phyloP scores from a whole-genome alignment of 2,113 vertebrate species.

The Cygnus buccinator region DNA sequence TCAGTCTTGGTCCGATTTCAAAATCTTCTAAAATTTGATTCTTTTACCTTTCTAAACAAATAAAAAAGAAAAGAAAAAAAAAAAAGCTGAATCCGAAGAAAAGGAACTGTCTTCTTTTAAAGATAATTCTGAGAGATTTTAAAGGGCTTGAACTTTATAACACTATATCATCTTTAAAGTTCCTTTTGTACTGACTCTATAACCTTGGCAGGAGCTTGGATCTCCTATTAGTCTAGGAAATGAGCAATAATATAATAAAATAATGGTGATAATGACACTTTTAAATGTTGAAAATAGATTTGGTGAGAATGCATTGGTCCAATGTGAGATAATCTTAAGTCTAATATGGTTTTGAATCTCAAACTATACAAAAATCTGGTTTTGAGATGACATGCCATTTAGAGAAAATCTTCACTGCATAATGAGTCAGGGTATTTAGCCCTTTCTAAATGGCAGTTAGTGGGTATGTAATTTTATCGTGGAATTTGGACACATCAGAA shows the following conservation, averaged over 20 bases:
- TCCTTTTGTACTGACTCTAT: not conserved
- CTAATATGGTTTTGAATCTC: not conserved
- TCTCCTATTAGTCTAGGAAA: not conserved
- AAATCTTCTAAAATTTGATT: not conserved
- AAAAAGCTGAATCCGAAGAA: not conserved
- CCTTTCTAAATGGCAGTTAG: not conserved
- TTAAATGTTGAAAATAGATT: not conserved
- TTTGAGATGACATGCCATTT: not conserved
- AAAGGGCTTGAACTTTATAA: not conserved
- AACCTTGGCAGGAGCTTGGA: not conserved
- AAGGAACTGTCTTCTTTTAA: not conserved
- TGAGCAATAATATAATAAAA: not conserved
- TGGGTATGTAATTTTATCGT: not conserved
- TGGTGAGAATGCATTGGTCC: not conserved
- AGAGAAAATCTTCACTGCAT: not conserved
- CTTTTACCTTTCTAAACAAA: slow-evolving; percentile 39
- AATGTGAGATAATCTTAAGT: not conserved
- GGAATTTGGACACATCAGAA: not conserved
- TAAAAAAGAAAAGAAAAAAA: not conserved
- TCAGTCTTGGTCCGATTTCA: not conserved
- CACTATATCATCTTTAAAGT: not conserved
- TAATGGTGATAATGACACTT: not conserved
- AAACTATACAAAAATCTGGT: not conserved
- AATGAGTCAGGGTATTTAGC: not conserved
- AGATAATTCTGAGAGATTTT: not conserved